A percentile compares a stretch with the other conserved stretches of the same genome.
Conservation (phyloP, 2,113 vertebrate species). For the Atherinomorus stipes region DNA sequence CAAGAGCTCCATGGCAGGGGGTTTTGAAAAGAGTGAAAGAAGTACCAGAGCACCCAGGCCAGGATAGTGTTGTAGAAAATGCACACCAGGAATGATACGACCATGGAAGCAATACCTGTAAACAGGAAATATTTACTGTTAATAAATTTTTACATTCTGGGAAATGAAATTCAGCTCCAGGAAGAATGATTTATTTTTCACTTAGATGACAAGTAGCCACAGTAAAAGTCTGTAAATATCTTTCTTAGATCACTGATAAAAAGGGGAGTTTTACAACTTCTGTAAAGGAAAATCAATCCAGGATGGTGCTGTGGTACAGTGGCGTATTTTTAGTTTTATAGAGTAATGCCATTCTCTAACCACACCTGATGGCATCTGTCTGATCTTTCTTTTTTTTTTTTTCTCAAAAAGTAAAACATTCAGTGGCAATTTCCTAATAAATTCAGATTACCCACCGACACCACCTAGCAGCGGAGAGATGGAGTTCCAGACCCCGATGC, state of each 20-base stretch:
- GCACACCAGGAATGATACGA: slow-evolving; percentile 81
- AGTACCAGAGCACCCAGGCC: slow-evolving; percentile 91
- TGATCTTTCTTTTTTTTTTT: not conserved
- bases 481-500: slow-evolving; percentile 87
- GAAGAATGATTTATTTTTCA: no score
- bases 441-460: slow-evolving; percentile 78
- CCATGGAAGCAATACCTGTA: slow-evolving; percentile 82
- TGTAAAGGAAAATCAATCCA: no score
- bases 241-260: no score
- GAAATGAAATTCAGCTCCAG: no score
- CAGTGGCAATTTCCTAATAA: no score
- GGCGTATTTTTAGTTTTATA: no score
- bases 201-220: no score
- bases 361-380: no score
- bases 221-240: no score
- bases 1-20: slow-evolving; percentile 90
- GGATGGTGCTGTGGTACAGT: no score
- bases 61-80: slow-evolving; percentile 90
- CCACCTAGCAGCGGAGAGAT: slow-evolving; percentile 89
- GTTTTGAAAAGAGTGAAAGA: slow-evolving; percentile 89
- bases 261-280: no score
- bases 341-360: no score
- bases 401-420: not conserved
- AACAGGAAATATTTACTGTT: not conserved
- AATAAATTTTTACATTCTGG: not conserved